These are phyloP conservation scores for Scaptomyza parva DNA, from an alignment of 2,888 invertebrate species.

Conservation along the genomic window DNA sequence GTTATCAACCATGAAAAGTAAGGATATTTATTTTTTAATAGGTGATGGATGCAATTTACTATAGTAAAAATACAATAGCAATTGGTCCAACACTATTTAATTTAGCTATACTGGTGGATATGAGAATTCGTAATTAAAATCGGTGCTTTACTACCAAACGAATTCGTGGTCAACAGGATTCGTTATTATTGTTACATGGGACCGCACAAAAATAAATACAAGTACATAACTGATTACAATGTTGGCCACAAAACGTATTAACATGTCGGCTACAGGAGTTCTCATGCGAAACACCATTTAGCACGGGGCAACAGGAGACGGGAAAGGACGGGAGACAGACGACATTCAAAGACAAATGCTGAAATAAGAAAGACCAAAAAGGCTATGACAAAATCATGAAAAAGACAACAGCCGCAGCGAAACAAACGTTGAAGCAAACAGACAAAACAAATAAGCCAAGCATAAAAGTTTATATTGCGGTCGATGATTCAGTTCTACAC, in stretches of 20 bases:
- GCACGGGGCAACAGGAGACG: conserved; percentile 13
- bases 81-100: neutral
- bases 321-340: conserved; percentile 3
- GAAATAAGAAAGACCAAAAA: conserved; percentile 30
- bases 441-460: conserved; percentile 79
- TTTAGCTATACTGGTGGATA: neutral
- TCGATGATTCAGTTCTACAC: conserved; percentile 73
- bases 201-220: conserved; percentile 1
- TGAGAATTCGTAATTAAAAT: conserved; percentile 9
- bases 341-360: conserved; percentile 45
- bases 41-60: neutral
- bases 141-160: conserved; percentile 1
- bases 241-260: conserved; percentile 76
- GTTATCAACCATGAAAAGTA: too few relatives aligned
- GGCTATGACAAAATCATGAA: conserved; percentile 51
- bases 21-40: too few relatives aligned
- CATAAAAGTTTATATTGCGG: conserved; percentile 80
- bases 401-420: conserved; percentile 59
- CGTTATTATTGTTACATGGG: neutral
- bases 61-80: neutral
- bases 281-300: conserved; percentile 40
- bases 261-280: conserved; percentile 65
- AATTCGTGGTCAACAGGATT: neutral
- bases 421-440: conserved; percentile 50
- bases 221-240: conserved; percentile 64